phyloP scores from a whole-genome alignment of 2,113 vertebrate genomes.

The Corythaixoides concolor region DNA sequence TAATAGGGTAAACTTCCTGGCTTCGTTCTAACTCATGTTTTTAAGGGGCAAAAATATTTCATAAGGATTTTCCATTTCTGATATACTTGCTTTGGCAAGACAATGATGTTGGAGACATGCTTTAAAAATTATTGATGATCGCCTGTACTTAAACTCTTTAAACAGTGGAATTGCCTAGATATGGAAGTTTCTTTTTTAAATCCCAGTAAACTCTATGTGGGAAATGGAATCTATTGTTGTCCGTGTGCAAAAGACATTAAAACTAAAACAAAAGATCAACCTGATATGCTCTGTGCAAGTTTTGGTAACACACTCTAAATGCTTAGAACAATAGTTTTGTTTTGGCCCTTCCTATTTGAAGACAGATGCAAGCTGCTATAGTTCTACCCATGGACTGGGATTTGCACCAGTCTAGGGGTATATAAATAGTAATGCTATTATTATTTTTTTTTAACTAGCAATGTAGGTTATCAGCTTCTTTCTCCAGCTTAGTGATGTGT shows the following conservation, averaged over 20 bases:
- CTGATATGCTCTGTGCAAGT: not conserved
- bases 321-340: not conserved
- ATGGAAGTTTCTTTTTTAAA: not conserved
- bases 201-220: not conserved
- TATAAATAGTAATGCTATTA: not conserved
- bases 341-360: not conserved
- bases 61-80: not conserved
- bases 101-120: fast-evolving
- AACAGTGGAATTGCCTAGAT: not conserved
- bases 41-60: not conserved
- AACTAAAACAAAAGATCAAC: not conserved
- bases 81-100: not conserved
- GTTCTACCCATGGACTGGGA: not conserved
- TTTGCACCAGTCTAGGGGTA: not conserved
- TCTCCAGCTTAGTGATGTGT: not conserved
- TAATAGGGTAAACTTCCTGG: not conserved
- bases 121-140: not conserved
- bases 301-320: not conserved
- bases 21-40: not conserved
- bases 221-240: not conserved
- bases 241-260: not conserved
- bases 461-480: not conserved
- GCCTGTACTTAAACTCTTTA: not conserved
- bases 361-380: not conserved
- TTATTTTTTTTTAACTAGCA: not conserved